Conservation (phyloP, 1,140 invertebrate genomes). For the Bradysia coprophila region DNA sequence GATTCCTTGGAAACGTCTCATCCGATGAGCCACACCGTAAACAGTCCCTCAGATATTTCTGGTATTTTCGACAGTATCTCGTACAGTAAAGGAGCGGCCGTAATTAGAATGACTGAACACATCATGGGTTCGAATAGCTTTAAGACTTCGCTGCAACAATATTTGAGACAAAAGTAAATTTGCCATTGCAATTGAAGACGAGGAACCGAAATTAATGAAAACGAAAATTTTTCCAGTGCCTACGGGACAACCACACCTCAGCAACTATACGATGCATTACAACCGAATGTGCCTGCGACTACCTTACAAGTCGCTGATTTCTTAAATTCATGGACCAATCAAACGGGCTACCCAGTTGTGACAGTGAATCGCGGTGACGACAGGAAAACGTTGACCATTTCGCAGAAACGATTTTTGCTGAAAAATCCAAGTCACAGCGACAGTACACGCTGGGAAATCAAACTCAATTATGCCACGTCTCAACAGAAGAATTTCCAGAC, state of each 20-base stretch:
- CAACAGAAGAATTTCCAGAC: conserved; percentile 27
- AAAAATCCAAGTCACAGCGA: conserved; percentile 15
- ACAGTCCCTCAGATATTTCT: conserved; percentile 27
- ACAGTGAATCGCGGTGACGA: conserved; percentile 18
- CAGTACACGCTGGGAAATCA: conserved; percentile 32
- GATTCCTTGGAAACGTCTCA: conserved; percentile 46
- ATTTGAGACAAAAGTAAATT: conserved; percentile 21
- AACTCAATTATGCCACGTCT: conserved; percentile 34
- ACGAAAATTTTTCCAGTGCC: conserved; percentile 16
- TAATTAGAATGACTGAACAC: conserved; percentile 60
- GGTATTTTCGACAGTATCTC: conserved; percentile 36
- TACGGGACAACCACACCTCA: conserved; percentile 36
- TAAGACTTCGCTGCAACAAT: conserved; percentile 30
- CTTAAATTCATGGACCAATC: conserved; percentile 51
- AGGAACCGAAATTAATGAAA: not conserved
- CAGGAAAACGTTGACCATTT: conserved; percentile 9
- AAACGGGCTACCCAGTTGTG: conserved; percentile 56
- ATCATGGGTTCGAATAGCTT: conserved; percentile 44
- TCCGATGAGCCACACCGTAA: conserved; percentile 29
- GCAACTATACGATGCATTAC: conserved; percentile 39
- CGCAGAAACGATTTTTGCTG: conserved; percentile 31
- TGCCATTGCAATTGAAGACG: not conserved
- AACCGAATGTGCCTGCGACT: conserved; percentile 22
- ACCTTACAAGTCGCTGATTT: conserved; percentile 26
- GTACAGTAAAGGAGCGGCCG: conserved; percentile 41